Percentiles rank a stretch among this genome's conserved stretches.
Conservation (phyloP, 2,888 invertebrate species). For the Phyllotreta striolata region DNA sequence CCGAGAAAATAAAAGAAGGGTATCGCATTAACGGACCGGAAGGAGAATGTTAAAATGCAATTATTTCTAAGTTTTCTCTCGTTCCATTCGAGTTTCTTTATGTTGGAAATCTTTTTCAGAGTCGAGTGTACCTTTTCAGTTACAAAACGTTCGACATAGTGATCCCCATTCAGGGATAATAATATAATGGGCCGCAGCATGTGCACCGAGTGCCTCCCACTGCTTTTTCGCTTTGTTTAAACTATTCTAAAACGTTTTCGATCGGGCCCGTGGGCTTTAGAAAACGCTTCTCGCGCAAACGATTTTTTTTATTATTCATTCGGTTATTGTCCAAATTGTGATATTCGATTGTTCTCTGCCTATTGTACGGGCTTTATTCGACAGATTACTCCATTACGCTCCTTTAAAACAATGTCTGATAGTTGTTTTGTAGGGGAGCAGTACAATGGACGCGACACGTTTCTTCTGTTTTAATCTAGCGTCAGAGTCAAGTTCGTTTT, state of each 20-base stretch:
- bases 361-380: slow-evolving; percentile 55
- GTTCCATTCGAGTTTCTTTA: slow-evolving; percentile 52
- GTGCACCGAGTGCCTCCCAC: slow-evolving; percentile 57
- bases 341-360: slow-evolving; percentile 54
- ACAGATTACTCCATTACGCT: slow-evolving; percentile 47
- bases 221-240: slow-evolving; percentile 56
- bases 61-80: slow-evolving; percentile 58
- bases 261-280: slow-evolving; percentile 48
- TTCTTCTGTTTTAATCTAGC: slow-evolving; percentile 26
- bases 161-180: slow-evolving; percentile 57
- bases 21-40: slow-evolving; percentile 58
- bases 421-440: slow-evolving; percentile 34
- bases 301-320: slow-evolving; percentile 48
- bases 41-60: slow-evolving; percentile 58
- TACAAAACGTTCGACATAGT: slow-evolving; percentile 57
- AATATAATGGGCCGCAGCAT: slow-evolving; percentile 59
- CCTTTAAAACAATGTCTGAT: slow-evolving; percentile 49
- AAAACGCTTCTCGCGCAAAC: slow-evolving; percentile 50
- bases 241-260: slow-evolving; percentile 55
- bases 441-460: slow-evolving; percentile 26
- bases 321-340: slow-evolving; percentile 49
- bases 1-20: slow-evolving; percentile 46
- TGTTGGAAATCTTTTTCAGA: slow-evolving; percentile 56
- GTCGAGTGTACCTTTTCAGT: slow-evolving; percentile 60
- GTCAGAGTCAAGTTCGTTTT: slow-evolving; percentile 18